phyloP scores from a whole-genome alignment of 2,888 invertebrate species.

The Tenthredo scrophulariae region DNA sequence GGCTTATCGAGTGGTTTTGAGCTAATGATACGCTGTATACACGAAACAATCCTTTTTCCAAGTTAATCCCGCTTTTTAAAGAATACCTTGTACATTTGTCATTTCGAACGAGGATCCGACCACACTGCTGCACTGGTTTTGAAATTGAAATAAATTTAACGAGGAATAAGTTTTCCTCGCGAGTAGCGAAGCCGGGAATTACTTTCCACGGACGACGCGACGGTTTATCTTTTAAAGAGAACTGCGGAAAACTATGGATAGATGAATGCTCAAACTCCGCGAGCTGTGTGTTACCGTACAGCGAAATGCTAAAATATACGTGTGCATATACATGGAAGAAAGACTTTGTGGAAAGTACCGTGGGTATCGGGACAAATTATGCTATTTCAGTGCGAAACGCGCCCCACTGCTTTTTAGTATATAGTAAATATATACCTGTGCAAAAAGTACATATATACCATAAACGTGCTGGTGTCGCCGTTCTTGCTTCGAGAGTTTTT shows the following conservation, averaged over 20 bases:
- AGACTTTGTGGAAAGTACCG: slow-evolving; percentile 22
- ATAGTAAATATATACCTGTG: neutral
- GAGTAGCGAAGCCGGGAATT: slow-evolving; percentile 3
- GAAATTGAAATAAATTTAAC: slow-evolving; percentile 10
- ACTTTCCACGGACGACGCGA: neutral
- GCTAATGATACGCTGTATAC: neutral
- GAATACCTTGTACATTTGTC: neutral
- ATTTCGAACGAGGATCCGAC: neutral
- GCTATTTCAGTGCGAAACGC: slow-evolving; percentile 18
- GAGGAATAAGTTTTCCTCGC: neutral
- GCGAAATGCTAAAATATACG: slow-evolving; percentile 6
- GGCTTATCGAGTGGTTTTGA: neutral
- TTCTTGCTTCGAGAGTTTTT: slow-evolving; percentile 38
- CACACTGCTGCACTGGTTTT: neutral
- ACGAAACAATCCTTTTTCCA: neutral
- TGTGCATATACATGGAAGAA: slow-evolving; percentile 3
- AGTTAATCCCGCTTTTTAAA: neutral
- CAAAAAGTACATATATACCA: neutral
- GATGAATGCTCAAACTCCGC: slow-evolving; percentile 19
- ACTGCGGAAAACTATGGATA: neutral
- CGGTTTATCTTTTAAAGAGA: slow-evolving; percentile 26
- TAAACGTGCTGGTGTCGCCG: slow-evolving; percentile 21
- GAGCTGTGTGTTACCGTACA: neutral
- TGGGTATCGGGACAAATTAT: slow-evolving; percentile 20
- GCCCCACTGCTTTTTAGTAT: slow-evolving; percentile 28